These are phyloP conservation scores for Enoplosus armatus DNA, from an alignment of 2,797 vertebrate species.

Conservation along the genomic window DNA sequence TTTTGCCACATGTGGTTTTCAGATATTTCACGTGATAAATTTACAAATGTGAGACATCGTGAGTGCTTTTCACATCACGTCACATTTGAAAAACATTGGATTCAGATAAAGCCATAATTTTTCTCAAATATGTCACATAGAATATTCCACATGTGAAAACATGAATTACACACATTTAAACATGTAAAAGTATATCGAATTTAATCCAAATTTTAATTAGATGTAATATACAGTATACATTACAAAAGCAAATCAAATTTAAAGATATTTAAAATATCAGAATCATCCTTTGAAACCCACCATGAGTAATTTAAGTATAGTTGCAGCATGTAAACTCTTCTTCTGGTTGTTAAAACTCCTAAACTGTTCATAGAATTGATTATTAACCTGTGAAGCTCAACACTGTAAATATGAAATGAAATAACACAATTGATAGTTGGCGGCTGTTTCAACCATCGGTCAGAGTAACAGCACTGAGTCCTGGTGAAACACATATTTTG, in stretches of 20 bases:
- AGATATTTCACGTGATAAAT: background rate
- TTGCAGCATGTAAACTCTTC: background rate
- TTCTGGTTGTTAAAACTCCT: background rate
- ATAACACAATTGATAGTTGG: background rate
- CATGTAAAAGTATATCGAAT: background rate
- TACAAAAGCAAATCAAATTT: fast-evolving
- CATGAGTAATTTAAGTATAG: no score
- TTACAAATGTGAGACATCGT: background rate
- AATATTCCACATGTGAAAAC: background rate
- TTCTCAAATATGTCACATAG: background rate
- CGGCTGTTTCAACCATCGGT: slow-evolving; percentile 8
- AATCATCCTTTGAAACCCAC: background rate
- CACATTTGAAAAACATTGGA: background rate
- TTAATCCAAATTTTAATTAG: background rate
- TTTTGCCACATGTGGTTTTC: background rate
- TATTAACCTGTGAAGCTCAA: background rate
- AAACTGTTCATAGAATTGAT: background rate
- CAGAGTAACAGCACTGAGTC: slow-evolving; percentile 16
- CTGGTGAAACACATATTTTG: slow-evolving; percentile 51
- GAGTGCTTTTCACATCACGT: background rate
- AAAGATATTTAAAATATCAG: background rate
- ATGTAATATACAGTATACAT: background rate
- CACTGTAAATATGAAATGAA: slow-evolving; percentile 5
- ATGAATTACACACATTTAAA: background rate
- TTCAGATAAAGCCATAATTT: background rate